Evolutionary conservation across 1,140 invertebrate genomes (phyloP), one percentile per base, ranked within the genome.

Genomic region (Drosophila rufa): DNA sequence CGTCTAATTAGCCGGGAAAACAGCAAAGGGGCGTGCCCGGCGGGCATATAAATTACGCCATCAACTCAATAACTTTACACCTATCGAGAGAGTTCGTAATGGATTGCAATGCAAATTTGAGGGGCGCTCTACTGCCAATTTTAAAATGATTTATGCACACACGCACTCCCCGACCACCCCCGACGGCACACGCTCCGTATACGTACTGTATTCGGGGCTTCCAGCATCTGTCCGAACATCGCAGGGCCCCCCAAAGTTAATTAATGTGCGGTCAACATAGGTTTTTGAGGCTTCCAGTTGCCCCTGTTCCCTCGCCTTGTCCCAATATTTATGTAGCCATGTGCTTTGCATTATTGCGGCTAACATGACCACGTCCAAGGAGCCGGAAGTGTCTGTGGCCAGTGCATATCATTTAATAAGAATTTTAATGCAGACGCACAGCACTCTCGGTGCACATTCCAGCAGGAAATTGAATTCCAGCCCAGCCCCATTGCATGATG

Each of bases 211-310:
- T 59, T 59, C 40, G 27, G 50, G 38, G 38, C 51, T 17, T 15
- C 33, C 71, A 42, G 70, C n/a, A 33, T 14, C 46, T 22, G 60
- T 3, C 19, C 40, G 25, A 19, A 40, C 27, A 27, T 55, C 43
- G 17, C 11, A 30, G 30, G 11, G 36, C 12, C 50, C 66, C 33
- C 48, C 9, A 12, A 70, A 70, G 64, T 80, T 82, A 89, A 87
- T 89, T 87, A 83, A 89, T 87, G 84, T 82, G 84, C 75, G 80
- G 76, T 68, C 67, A 61, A 69, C 68, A 67, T 74, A 81, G 68
- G 65, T 75, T 85, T 78, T 85, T 85, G 82, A 42, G 74, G 68
- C 68, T 67, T 57, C 40, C 69, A 75, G 15, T 55, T 55, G 46
- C 46, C 33, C 17, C 17, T 8, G 12, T 2, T 33, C 27, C 50